Percentiles rank a stretch among this genome's conserved stretches.
phyloP scores from a whole-genome alignment of 1,140 invertebrate species.

The Artemia franciscana region DNA sequence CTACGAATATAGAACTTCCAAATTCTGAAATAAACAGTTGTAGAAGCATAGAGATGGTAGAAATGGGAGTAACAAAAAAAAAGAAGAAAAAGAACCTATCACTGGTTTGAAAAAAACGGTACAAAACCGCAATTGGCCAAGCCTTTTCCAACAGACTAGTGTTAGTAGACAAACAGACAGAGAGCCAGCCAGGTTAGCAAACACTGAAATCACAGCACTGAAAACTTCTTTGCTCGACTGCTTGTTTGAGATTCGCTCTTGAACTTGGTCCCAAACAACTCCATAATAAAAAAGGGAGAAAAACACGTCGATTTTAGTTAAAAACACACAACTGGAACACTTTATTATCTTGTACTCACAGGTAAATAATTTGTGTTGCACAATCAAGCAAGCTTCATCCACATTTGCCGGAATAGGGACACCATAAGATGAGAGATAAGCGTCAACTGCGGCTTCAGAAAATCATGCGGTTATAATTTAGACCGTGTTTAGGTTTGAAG shows the following conservation, averaged over 20 bases:
- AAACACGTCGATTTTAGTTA: too few species aligned
- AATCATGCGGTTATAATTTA: too few species aligned
- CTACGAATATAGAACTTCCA: too few species aligned
- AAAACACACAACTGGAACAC: too few species aligned
- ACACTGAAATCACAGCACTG: slow-evolving; percentile 1
- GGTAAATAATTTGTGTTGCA: background rate
- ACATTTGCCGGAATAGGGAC: too few species aligned
- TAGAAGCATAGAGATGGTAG: too few species aligned
- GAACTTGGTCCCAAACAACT: slow-evolving; percentile 2
- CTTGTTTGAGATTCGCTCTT: background rate
- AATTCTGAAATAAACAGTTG: too few species aligned
- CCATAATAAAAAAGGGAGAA: background rate
- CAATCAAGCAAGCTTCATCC: too few species aligned
- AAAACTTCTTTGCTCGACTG: slow-evolving; percentile 2
- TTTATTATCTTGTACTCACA: background rate
- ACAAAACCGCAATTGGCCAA: slow-evolving; percentile 1
- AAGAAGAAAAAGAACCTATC: background rate
- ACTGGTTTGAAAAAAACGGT: background rate
- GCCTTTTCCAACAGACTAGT: background rate
- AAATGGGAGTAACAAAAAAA: too few species aligned
- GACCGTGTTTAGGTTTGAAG: too few species aligned
- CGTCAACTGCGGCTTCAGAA: too few species aligned
- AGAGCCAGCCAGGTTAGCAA: background rate
- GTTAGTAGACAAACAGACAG: background rate
- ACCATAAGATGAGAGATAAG: too few species aligned